Base-by-base conservation (phyloP, 2,797 vertebrate genomes). In the Psittacula derbiana region DNA sequence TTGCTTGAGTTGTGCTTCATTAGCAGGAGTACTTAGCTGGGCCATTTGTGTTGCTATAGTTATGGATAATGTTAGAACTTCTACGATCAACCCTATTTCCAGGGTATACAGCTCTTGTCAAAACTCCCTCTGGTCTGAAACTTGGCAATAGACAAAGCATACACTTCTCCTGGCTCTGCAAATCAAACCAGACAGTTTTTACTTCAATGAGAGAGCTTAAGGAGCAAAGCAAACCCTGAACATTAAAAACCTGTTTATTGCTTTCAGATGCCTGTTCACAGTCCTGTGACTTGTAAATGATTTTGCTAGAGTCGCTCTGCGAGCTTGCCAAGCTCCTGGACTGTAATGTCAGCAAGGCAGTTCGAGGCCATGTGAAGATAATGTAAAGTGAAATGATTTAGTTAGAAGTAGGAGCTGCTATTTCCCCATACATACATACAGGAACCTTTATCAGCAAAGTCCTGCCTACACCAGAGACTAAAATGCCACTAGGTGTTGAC, bases 181-280 rank as follows among this genome's bases (percentile, higher is more conserved):
- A 89, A 93, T 93, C 55, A 53, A 71, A 84, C 16, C 76, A 75
- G 88, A 80, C 89, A 80, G 92, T 67, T 94, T 93, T 92, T 76
- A 90, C 94, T 95, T 94, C 93, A 11, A 36, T 23, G 86, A 73
- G 81, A 69, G 74, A 76, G 88, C 85, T 92, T 69, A 93, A 94
- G 95, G 86, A 95, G 90, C 78, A 85, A 95, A 96, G 81, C 92
- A 96, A 93, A 65, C 90, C 90, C 80, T 0, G 2, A 74, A 50
- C 53, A 46, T 89, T 88, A 94, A 96, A 90, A 95, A 90, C 46
- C 80, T 88, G 92, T 95, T 96, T 95, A 95, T 95, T 92, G 80
- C 87, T 96, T 96, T 97, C 93, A 95, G 85, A 78, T 96, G 95
- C 85, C 82, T 92, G 91, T 62, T 95, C 91, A 71, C 72, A 70